Percentiles rank a stretch among this genome's conserved stretches.
Conservation (phyloP, 2,113 vertebrate genomes). For the Odontophorus gujanensis region DNA sequence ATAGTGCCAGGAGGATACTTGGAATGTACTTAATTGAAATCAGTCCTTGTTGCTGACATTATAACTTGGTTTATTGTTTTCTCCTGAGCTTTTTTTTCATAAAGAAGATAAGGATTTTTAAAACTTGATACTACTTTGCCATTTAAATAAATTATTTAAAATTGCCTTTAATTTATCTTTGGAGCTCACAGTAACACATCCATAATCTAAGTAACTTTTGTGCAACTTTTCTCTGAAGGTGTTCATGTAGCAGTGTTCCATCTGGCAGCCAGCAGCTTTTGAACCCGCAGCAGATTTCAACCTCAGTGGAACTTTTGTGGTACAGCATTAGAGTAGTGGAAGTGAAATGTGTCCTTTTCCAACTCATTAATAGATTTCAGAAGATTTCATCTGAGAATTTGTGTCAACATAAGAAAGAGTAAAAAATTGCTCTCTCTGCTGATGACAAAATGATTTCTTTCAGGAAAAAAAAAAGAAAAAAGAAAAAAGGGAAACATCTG, state of each 20-base stretch:
- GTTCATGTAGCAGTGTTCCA: neutral
- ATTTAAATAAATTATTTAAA: conserved; percentile 27
- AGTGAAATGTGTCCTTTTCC: neutral
- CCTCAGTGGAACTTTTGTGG: neutral
- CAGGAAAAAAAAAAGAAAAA: neutral
- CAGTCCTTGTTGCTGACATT: neutral
- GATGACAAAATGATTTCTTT: neutral
- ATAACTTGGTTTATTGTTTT: neutral
- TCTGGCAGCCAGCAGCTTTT: neutral
- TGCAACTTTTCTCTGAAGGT: neutral
- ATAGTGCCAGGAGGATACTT: neutral
- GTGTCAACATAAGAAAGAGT: neutral
- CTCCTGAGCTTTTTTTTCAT: neutral
- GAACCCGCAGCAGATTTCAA: neutral
- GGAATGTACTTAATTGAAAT: neutral
- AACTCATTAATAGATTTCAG: conserved; percentile 38
- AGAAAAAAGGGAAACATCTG: neutral
- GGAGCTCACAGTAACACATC: neutral
- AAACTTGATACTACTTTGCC: neutral
- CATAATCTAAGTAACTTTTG: neutral
- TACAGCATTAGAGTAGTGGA: neutral
- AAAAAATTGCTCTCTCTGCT: neutral
- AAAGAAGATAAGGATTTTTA: neutral
- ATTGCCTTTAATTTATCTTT: neutral
- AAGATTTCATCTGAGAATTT: conserved; percentile 8